Base-by-base conservation (phyloP, 2,113 vertebrate species). In the Carlito syrichta region DNA sequence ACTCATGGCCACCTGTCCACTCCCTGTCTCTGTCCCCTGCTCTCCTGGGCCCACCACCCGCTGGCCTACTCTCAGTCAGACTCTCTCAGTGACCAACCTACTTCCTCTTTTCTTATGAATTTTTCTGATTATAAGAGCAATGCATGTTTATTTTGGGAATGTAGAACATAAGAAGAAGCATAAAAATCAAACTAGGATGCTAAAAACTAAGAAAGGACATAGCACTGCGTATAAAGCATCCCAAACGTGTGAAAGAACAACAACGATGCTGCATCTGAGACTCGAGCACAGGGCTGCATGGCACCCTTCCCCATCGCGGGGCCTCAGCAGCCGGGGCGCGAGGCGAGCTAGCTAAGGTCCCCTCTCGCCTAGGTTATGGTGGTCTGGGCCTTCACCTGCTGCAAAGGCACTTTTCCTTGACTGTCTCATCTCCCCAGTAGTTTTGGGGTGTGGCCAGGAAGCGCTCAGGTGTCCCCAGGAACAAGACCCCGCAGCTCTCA, bases 281-380 rank as follows among this genome's bases (percentile, higher is more conserved):
- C 6, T 9, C 14, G 16, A 69, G 5, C 25, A 30, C 16, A 71
- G 60, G 27, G 11, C 14, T 19, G 27, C 11, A 11, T 16, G 40
- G 58, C 30, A 2, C 10, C n/a, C 19, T 8, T 5, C 30, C 35
- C 6, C 0, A 11, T 11, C 0, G n/a, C n/a, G n/a, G n/a, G 43
- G 38, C 12, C 40, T 48, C 40, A 8, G 2, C 40, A 23, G 73
- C 40, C 62, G 8, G 2, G 19, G 7, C 38, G 52, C 4, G 35
- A 32, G 10, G 9, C 5, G 68, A 16, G 13, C 76, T 71, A 58
- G 7, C 10, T n/a, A n/a, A 1, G 14, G 13, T 12, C 40, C 5
- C 48, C 11, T 40, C 14, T 45, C 43, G 14, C 45, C 54, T n/a
- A 1, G 19, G 19, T 1, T 25, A 9, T 12, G 16, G 25, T 25